These are phyloP conservation scores for Microtus richardsoni DNA, from an alignment of 2,113 vertebrate genomes.

Conservation along the genomic window DNA sequence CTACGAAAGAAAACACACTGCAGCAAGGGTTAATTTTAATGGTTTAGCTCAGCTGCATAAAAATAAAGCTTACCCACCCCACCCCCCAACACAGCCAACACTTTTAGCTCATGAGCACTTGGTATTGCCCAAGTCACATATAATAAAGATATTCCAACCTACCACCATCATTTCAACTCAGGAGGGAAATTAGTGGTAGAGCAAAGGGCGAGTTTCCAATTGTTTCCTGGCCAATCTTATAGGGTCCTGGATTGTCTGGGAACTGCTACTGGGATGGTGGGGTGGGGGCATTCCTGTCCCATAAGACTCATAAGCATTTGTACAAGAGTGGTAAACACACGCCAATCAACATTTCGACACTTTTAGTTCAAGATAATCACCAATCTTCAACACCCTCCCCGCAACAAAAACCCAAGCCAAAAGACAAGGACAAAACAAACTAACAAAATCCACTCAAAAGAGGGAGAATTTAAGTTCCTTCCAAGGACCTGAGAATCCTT, in stretches of 20 bases:
- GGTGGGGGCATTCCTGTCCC: neutral
- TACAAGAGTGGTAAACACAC: slow-evolving; percentile 9
- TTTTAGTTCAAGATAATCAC: slow-evolving; percentile 24
- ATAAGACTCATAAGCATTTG: neutral
- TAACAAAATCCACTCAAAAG: neutral
- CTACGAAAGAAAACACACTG: slow-evolving; percentile 48
- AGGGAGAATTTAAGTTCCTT: neutral
- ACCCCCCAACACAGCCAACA: neutral
- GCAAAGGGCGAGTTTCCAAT: neutral
- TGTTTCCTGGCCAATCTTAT: neutral
- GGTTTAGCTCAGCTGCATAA: slow-evolving; percentile 1
- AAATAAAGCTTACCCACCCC: neutral
- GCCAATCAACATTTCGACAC: slow-evolving; percentile 9
- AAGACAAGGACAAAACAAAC: neutral
- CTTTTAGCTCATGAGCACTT: neutral
- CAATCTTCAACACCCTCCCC: neutral
- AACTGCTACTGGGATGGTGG: neutral
- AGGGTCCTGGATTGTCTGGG: neutral
- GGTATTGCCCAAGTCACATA: neutral
- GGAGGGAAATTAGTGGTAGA: slow-evolving; percentile 4
- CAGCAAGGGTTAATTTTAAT: slow-evolving; percentile 51
- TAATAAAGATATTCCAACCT: neutral
- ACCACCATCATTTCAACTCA: neutral
- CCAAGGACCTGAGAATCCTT: neutral
- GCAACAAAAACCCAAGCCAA: neutral